Evolutionary conservation across 2,113 vertebrate genomes (phyloP), one percentile per base, ranked within the genome.

Genomic region (Paratilapia polleni): DNA sequence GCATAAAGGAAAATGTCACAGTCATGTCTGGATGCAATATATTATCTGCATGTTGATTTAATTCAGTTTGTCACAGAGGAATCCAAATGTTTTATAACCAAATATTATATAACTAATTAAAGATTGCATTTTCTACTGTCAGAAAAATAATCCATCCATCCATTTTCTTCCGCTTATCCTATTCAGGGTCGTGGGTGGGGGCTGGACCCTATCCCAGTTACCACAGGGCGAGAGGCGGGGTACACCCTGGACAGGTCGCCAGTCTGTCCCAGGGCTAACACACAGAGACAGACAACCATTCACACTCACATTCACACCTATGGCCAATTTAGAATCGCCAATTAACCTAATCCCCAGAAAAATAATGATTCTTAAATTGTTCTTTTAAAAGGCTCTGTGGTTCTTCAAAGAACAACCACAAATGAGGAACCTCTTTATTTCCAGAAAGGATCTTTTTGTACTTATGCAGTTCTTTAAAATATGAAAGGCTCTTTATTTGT

Each of bases 1-100:
- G 41, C 64, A 68, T 68, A 68, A 68, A 68, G 41, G 64, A 49
- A 26, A 68, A 68, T 68, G 64, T 68, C 64, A 68, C 64, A 68
- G 64, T 68, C 41, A 49, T 68, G 15, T 28, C 5, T 68, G 64
- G 41, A 11, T 49, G 26, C 64, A 68, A 68, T 47, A 49, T 47
- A 47, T 68, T 68, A 28, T 28, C 24, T 41, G 41, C 22, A 47
- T 47, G 41, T 68, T 68, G 41, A 68, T 47, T 68, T 68, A 26
- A 68, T 68, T 47, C 64, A 68, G 41, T 68, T 68, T 47, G 22
- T 47, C 41, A 68, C 41, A 68, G 41, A 68, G 22, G 22, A 49
- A 49, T 68, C 64, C 3, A 26, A 6, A 11, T 43, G 24, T 47
- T n/a, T 20, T 66, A 47, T 26, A 68, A 49, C 8, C 15, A 49